Conservation (phyloP, 2,888 invertebrate species). For the Gonocerus acuteangulatus region DNA sequence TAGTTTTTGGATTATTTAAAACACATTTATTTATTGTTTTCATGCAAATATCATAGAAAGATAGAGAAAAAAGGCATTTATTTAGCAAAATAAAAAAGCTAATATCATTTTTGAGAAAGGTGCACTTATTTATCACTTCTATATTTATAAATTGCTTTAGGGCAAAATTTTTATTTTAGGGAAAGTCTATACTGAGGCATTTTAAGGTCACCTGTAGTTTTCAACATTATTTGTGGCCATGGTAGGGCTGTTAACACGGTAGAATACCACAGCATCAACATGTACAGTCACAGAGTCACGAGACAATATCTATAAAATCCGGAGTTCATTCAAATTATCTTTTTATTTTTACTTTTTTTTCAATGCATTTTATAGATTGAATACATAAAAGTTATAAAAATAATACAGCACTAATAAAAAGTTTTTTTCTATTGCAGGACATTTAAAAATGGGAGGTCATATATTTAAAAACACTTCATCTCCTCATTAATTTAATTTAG, state of each 20-base stretch:
- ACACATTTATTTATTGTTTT: not conserved
- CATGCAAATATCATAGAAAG: not conserved
- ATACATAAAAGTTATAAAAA: not conserved
- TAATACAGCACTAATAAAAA: not conserved
- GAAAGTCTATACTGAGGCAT: no score
- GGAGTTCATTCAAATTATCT: not conserved
- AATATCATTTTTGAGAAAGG: not conserved
- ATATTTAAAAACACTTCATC: no score
- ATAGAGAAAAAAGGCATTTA: not conserved
- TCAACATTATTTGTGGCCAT: constrained; percentile 43
- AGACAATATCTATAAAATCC: constrained; percentile 47
- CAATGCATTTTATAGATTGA: not conserved
- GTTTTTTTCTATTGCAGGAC: not conserved
- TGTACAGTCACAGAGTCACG: constrained; percentile 54
- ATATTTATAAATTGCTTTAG: no score
- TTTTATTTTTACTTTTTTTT: not conserved
- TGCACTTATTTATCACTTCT: not conserved
- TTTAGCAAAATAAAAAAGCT: not conserved
- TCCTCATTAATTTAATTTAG: no score
- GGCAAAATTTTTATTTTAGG: no score
- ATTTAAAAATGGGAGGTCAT: not conserved
- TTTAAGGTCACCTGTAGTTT: constrained; percentile 42
- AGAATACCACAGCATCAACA: constrained; percentile 50
- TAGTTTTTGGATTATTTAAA: no score
- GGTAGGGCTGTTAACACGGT: constrained; percentile 44